Base-by-base conservation (phyloP, 2,797 vertebrate species). In the Sylvia borin region DNA sequence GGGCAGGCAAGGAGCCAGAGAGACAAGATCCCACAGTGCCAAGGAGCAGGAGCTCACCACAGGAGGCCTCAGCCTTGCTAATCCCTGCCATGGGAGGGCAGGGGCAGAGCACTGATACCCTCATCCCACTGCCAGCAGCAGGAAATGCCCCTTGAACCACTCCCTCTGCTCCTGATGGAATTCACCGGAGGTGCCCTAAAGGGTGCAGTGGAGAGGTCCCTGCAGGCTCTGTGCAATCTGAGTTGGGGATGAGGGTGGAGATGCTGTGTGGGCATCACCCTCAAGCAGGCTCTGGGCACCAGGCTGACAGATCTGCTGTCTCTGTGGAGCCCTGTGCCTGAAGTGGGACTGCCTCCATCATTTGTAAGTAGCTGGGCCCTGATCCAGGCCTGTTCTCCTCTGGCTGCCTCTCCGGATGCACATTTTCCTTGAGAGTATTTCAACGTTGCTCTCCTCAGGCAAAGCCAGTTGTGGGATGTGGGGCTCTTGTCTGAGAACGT, bases 1-100 rank as follows among this genome's bases (percentile, higher is more conserved):
- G 66, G 81, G 75, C 7, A 76, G 95, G 94, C 66, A 32, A 47
- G 83, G 64, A 92, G 91, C 91, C 94, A 95, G 82, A 13, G 72
- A 45, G 65, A 15, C 34, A 8, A 10, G 78, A 88, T 29, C 54
- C 57, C 1, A 0, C n/a, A 24, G 78, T 10, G 72, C 48, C 54
- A 36, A 25, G 74, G 86, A 85, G n/a, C 16, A 6, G 74, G 11
- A 67, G 74, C 86, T 92, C 7, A 0, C 73, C 68, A 73, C 36
- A 8, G 76, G 76, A 88, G 61, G 24, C 82, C 22, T 43, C 68
- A 14, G 89, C 84, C 58, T 10, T 18, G 61, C 50, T 0, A 8
- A 18, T 25, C 85, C 26, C 4, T 58, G 87, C 9, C 0, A 20
- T 6, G 66, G 75, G 51, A 84, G 62, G 79, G 51, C 43, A 75